These are phyloP conservation scores for Microtus pennsylvanicus DNA, from an alignment of 2,113 vertebrate genomes.

Conservation along the genomic window DNA sequence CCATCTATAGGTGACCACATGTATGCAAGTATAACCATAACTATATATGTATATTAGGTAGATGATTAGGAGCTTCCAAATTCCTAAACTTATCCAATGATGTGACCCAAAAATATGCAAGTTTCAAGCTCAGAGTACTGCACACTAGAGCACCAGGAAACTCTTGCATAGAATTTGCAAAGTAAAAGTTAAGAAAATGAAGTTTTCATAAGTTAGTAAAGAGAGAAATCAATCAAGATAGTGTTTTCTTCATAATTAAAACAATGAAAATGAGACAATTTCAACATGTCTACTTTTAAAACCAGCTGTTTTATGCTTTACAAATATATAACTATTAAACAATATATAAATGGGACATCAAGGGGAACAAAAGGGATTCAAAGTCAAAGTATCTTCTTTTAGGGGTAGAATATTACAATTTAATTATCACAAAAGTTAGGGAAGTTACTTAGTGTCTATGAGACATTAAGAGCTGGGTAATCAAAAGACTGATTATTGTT, in stretches of 20 bases:
- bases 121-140: neutral
- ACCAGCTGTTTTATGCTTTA: neutral
- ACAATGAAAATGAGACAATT: neutral
- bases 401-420: neutral
- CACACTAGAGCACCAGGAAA: neutral
- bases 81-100: neutral
- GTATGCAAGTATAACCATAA: neutral
- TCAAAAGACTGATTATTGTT: neutral
- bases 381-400: neutral
- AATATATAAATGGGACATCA: neutral
- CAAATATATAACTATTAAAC: constrained; percentile 17
- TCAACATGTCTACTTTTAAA: neutral
- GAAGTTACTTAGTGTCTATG: neutral
- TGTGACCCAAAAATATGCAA: neutral
- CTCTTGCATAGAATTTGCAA: neutral
- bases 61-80: neutral
- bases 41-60: neutral
- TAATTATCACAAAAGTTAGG: neutral
- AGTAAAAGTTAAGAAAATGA: constrained; percentile 31
- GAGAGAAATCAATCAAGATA: neutral
- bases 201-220: neutral
- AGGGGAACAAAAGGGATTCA: neutral
- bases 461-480: neutral
- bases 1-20: neutral
- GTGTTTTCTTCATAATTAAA: neutral